Base-by-base conservation (phyloP, 2,888 invertebrate genomes). In the Micoletzkya japonica region DNA sequence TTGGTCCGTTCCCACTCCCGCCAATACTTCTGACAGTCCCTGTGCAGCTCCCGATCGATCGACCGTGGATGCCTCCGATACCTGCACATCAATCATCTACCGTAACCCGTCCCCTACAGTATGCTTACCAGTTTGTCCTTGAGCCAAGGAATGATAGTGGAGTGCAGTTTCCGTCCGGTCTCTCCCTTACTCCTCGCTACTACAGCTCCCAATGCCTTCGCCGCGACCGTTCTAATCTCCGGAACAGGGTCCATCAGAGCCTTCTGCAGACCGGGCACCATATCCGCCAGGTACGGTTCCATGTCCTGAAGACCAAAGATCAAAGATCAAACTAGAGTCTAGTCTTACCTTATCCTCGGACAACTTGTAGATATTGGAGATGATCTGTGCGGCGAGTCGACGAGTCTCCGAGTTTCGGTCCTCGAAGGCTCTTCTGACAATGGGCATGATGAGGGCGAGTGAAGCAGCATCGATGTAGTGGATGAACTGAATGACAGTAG, bases 381-480 rank as follows among this genome's bases (percentile, higher is more conserved):
- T 96, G 86, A 99, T 97, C 88, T 98, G 96, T 2, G 96, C 95
- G 1, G 98, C 95, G 95, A 97, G 96, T 89, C 97, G 95, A 81
- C 98, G 90, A 0, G 95, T 97, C 88, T 98, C 97, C 0, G 97
- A 96, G 63, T 94, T 94, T 75, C 98, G 90, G 88, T 97, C 97
- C 88, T 94, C 92, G 88, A 98, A 97, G 14, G 97, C 96, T 77
- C 98, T 89, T 87, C 96, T 93, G 36, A 98, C 95, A 3, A 98
- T 96, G 0, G 98, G 98, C 97, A 99, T 98, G 83, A 99, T 96
- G 67, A 99, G 90, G 72, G 98, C 97, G 30, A 99, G 89, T 0
- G 97, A 97, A 0, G 98, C 95, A 2, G 98, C 95, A 87, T 98
- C 98, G 83, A 98, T 96, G 88, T 97, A 96, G 88, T 99, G 98